Evolutionary conservation across 2,113 vertebrate species (phyloP).

Genomic region (Leptodactylus fuscus): DNA sequence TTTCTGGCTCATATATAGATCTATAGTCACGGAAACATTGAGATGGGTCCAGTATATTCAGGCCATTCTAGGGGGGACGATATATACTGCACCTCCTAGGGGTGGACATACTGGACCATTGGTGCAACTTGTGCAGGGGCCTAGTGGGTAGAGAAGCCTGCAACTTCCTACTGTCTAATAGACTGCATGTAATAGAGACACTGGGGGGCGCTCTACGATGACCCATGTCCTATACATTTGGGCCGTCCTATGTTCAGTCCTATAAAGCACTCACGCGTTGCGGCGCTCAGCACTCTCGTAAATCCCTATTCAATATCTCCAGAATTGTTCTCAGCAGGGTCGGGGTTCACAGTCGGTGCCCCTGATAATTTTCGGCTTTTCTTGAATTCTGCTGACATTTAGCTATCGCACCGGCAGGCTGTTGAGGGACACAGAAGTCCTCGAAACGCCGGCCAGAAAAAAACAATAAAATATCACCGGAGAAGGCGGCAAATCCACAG

Average conservation of each 20-base stretch:
- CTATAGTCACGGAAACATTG: no score
- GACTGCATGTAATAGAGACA: no score
- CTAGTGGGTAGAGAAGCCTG: no score
- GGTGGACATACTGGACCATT: background rate
- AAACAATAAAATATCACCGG: constrained; percentile 35
- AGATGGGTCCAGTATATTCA: no score
- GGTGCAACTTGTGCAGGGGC: no score
- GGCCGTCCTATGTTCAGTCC: no score
- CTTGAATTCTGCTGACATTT: constrained; percentile 54
- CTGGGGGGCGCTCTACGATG: no score
- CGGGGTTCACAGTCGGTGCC: constrained; percentile 2
- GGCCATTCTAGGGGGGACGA: no score
- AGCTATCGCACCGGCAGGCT: constrained; percentile 48
- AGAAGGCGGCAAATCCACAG: constrained; percentile 17
- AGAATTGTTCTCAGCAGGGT: constrained; percentile 7
- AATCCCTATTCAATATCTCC: background rate
- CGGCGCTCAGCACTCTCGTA: background rate
- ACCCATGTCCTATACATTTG: no score
- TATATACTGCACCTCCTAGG: no score
- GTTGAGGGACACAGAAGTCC: background rate
- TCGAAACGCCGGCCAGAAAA: constrained; percentile 10
- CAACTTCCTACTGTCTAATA: no score
- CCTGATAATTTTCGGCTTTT: constrained; percentile 41
- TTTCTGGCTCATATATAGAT: background rate
- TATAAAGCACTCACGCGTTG: no score